Evolutionary conservation across 2,797 vertebrate genomes (phyloP).

Genomic region (Falco cherrug): DNA sequence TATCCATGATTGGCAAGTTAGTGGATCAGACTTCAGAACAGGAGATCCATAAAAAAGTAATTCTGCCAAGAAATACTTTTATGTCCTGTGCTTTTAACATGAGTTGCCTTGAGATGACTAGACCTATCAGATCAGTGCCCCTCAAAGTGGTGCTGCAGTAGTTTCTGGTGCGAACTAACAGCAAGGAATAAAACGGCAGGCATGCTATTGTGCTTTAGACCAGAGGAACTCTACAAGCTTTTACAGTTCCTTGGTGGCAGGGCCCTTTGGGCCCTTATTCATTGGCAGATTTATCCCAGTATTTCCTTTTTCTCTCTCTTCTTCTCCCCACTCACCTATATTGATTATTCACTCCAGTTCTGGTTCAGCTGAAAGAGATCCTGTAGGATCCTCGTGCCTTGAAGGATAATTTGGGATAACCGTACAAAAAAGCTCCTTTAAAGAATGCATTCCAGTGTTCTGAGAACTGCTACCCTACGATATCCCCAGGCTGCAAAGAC

Average conservation of each 20-base stretch:
- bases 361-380: background rate
- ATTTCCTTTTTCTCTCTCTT: background rate
- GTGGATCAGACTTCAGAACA: background rate
- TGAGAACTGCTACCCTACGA: background rate
- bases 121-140: background rate
- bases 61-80: background rate
- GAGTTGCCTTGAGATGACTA: background rate
- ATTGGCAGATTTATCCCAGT: background rate
- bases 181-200: background rate
- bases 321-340: background rate
- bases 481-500: background rate
- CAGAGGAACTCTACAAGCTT: background rate
- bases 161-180: background rate
- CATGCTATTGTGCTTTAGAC: background rate
- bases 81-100: background rate
- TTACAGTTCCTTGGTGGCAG: background rate
- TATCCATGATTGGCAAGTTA: background rate
- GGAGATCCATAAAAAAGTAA: background rate
- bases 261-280: background rate
- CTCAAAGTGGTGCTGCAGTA: background rate
- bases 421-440: background rate
- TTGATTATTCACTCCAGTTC: background rate
- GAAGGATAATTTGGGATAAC: background rate
- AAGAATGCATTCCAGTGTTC: background rate
- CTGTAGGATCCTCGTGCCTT: background rate